These are phyloP conservation scores for Aeoliscus strigatus DNA, from an alignment of 2,797 vertebrate species.

Conservation along the genomic window DNA sequence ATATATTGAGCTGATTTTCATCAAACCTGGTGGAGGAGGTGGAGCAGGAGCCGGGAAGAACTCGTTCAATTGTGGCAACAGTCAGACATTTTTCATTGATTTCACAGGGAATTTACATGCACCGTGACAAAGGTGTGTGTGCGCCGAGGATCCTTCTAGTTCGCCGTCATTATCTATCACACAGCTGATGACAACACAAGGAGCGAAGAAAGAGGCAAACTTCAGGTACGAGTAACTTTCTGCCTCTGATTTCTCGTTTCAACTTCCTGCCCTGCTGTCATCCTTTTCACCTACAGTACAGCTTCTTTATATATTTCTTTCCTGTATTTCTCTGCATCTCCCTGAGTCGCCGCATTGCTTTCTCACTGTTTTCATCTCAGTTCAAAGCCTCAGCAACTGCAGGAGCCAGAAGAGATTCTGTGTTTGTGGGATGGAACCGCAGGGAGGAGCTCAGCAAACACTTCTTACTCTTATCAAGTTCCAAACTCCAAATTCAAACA, in stretches of 20 bases:
- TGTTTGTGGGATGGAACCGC: slow-evolving; percentile 63
- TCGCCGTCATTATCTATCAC: too few species aligned
- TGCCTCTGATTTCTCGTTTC: slow-evolving; percentile 35
- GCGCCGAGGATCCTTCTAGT: too few species aligned
- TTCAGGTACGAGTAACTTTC: too few species aligned
- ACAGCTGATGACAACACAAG: too few species aligned
- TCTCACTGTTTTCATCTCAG: slow-evolving; percentile 58
- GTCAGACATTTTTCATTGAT: too few species aligned
- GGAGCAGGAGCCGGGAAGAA: too few species aligned
- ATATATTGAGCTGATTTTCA: too few species aligned
- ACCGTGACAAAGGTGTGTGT: too few species aligned
- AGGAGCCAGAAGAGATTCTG: slow-evolving; percentile 65
- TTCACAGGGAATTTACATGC: too few species aligned
- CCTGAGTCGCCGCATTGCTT: slow-evolving; percentile 54
- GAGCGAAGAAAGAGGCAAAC: too few species aligned
- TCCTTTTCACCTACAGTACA: slow-evolving; percentile 46
- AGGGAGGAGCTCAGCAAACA: slow-evolving; percentile 63
- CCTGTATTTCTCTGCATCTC: slow-evolving; percentile 35
- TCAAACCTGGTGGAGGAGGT: too few species aligned
- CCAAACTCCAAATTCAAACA: slow-evolving; percentile 56
- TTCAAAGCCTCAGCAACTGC: slow-evolving; percentile 67
- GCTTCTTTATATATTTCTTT: slow-evolving; percentile 33
- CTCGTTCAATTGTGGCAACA: too few species aligned
- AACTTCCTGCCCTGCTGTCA: slow-evolving; percentile 34
- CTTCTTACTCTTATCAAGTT: slow-evolving; percentile 46